Base-by-base conservation (phyloP, 2,113 vertebrate species). In the Meles meles region DNA sequence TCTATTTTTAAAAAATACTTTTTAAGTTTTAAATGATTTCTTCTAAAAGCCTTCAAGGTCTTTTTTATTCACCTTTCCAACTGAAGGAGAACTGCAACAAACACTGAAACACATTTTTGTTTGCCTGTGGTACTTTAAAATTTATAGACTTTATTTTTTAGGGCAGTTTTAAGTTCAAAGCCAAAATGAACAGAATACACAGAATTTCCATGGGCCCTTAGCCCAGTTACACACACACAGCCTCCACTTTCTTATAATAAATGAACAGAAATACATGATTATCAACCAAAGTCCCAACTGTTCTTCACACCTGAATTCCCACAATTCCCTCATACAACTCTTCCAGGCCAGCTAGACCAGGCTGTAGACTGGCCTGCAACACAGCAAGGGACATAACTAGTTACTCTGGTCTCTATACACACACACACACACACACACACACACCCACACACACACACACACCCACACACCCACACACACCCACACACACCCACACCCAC, bases 51-150 rank as follows among this genome's bases (percentile, higher is more conserved):
- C 21, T 34, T 44, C 23, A 49, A 34, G 20, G 13, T 49, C 57
- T 90, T 86, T 74, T 37, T 44, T 31, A 93, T 77, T 96, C 52
- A 90, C n/a, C 6, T 90, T 82, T 55, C 37, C 67, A 79, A 71
- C 2, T 63, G 37, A 79, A 52, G 61, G 31, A 88, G 20, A 76
- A 52, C 8, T n/a, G 39, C 69, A 55, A 8, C 49, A 55, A 89
- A 69, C 25, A 57, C 3, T 67, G 2, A 74, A 52, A 44, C 21
- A 59, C 23, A 55, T 29, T 15, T 42, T 52, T 20, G 44, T 47
- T 71, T 42, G 49, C 47, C 69, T 21, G 6, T 1, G 3, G 29
- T 29, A 44, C 27, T 61, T 77, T 44, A 18, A 77, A 77, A 52
- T 61, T 23, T 37, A 84, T 3, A 59, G 72, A 80, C 31, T 25